Conservation (phyloP, 2,888 invertebrate genomes). For the Branchellion lobata region DNA sequence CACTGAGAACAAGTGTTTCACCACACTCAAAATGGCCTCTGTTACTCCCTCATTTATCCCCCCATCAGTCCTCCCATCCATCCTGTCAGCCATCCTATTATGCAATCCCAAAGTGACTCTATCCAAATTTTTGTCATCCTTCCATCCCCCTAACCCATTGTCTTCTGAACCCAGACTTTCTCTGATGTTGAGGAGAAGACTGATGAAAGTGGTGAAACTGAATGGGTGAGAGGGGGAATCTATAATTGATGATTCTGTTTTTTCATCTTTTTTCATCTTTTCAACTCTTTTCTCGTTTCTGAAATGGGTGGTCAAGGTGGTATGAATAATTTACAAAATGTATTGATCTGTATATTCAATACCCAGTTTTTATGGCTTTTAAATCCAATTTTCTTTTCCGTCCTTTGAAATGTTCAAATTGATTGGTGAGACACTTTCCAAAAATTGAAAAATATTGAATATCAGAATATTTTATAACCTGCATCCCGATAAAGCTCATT, state of each 20-base stretch:
- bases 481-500: background rate
- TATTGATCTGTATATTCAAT: background rate
- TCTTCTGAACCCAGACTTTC: background rate
- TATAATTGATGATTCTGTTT: background rate
- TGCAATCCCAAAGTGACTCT: too few species aligned
- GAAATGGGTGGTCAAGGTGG: background rate
- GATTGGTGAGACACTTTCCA: background rate
- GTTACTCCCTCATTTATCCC: background rate
- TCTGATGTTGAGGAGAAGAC: background rate
- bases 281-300: background rate
- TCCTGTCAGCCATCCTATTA: too few species aligned
- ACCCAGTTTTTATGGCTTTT: too few species aligned
- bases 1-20: background rate
- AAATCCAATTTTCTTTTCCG: background rate
- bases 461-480: too few species aligned
- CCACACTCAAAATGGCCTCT: background rate
- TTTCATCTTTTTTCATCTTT: background rate
- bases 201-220: background rate
- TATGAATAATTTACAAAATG: background rate
- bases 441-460: background rate
- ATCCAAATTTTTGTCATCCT: too few species aligned
- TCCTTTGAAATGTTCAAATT: background rate
- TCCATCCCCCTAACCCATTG: background rate
- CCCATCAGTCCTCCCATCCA: background rate
- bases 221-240: background rate